Evolutionary conservation across 2,113 vertebrate species (phyloP).

Genomic region (Pollimyrus isidori): DNA sequence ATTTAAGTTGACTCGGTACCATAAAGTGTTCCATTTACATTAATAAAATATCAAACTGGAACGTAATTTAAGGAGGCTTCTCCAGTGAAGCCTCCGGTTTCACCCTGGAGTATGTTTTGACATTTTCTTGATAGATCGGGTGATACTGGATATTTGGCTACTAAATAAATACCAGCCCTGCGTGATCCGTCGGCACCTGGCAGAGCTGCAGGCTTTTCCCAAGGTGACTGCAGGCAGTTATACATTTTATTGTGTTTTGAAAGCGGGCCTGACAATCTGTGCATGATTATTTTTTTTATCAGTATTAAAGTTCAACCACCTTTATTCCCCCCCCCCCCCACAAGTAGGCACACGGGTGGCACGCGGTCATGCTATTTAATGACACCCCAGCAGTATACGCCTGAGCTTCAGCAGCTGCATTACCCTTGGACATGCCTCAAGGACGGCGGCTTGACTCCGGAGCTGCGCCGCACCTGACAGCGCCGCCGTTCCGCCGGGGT

Average conservation of each 20-base stretch:
- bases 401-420: background rate
- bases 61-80: background rate
- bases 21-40: conserved; percentile 12
- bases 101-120: background rate
- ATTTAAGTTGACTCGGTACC: background rate
- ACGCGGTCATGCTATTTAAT: background rate
- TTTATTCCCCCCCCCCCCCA: background rate
- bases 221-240: background rate
- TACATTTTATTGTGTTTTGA: background rate
- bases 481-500: too few relatives aligned
- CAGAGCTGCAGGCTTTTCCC: background rate
- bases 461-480: background rate
- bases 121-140: background rate
- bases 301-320: background rate
- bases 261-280: background rate
- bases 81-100: background rate
- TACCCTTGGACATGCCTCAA: background rate
- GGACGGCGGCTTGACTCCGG: background rate
- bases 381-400: background rate
- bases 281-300: background rate
- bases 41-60: background rate
- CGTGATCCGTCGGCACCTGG: background rate
- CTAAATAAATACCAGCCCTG: background rate
- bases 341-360: background rate
- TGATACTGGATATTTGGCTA: background rate